Evolutionary conservation across 1,140 invertebrate species (phyloP).

Genomic region (Pteromalus puparum): DNA sequence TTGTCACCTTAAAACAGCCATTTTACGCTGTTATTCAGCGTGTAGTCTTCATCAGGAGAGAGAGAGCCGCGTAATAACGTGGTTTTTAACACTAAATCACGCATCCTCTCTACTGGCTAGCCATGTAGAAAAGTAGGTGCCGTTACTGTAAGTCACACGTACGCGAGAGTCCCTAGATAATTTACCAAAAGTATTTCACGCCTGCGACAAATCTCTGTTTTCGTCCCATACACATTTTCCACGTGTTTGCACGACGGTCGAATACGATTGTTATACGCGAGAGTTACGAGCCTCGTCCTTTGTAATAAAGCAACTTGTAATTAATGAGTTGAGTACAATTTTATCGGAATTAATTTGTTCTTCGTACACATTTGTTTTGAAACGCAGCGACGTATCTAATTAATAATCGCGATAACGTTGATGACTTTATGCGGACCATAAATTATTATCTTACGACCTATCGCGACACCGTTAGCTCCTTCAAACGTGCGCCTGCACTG

Average conservation of each 20-base stretch:
- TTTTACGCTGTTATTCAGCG: not conserved
- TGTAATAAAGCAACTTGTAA: too few relatives aligned
- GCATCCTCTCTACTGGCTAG: not conserved
- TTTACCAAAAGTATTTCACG: conserved; percentile 1
- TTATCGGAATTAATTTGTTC: not conserved
- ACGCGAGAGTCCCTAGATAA: not conserved
- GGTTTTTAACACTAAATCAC: not conserved
- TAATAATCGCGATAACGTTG: not conserved
- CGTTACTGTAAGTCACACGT: not conserved
- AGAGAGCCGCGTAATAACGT: not conserved
- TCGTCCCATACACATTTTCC: too few relatives aligned
- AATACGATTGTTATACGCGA: too few relatives aligned
- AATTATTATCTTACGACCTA: not conserved
- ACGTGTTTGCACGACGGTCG: too few relatives aligned
- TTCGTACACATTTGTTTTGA: not conserved
- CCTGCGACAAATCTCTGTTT: too few relatives aligned
- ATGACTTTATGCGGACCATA: too few relatives aligned
- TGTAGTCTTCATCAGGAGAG: not conserved
- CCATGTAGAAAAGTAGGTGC: not conserved
- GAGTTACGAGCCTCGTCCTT: too few relatives aligned
- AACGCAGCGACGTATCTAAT: not conserved
- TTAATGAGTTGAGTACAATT: not conserved
- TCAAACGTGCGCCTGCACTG: not conserved
- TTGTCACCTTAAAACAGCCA: not conserved
- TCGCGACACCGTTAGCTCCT: not conserved